Evolutionary conservation across 2,797 vertebrate genomes (phyloP), one percentile per base, ranked within the genome.

Genomic region (Pipistrellus kuhlii): DNA sequence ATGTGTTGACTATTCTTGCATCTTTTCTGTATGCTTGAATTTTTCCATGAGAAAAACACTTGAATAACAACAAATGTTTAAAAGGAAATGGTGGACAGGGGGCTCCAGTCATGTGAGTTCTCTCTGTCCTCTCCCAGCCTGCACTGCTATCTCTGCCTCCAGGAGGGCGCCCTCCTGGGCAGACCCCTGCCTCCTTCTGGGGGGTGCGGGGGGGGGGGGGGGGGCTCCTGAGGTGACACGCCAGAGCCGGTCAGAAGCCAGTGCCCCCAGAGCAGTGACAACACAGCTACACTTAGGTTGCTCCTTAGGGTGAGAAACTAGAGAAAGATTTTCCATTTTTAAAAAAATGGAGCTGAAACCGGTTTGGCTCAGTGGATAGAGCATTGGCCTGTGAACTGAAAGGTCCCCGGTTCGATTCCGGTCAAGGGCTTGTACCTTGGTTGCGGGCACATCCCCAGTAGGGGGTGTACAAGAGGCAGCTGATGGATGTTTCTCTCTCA

Each of bases 171-270:
- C 6, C 8, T 25, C 32, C 44, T 55, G 30, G 75, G 68, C 12
- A 18, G 53, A 35, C 23, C 30, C 6, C n/a, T 3, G 11, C 41
- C 32, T 30, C 27, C 80, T 77, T 10, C 2, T 3, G 71, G 44
- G 11, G 2, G 2, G 8, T 23, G n/a, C 0, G 3, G n/a, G 14
- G 4, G 48, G 48, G 3, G 48, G 48, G 4, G 48, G 4, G 15
- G 44, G 9, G 32, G 2, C n/a, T 51, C 46, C n/a, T 18, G 17
- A 27, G 72, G 8, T 7, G 53, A 80, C 57, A 6, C 1, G 0
- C 30, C 12, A 41, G 32, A 53, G 25, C 66, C 30, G 20, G 51
- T 53, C 44, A 32, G 66, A 78, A 48, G n/a, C 62, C 38, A 41
- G 48, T 3, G 25, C 25, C n/a, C 55, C 48, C 66, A 30, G 85